A percentile compares a stretch with the other conserved stretches of the same genome.
Conservation (phyloP, 2,888 invertebrate genomes). For the Hydrotaea diabolus region DNA sequence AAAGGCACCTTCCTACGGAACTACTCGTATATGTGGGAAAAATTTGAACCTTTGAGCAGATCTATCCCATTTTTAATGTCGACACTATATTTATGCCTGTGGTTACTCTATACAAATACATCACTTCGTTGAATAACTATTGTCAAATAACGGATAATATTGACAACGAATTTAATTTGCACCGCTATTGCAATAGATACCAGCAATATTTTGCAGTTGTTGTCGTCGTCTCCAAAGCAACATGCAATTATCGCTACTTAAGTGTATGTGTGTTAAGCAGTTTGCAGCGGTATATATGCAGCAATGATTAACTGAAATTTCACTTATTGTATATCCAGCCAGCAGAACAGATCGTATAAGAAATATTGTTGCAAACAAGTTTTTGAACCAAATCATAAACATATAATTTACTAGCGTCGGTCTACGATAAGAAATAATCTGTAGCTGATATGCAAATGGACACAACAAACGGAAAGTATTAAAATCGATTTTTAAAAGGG, state of each 20-base stretch:
- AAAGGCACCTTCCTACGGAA: too few species aligned
- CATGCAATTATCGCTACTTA: neutral
- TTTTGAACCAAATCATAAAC: constrained; percentile 60
- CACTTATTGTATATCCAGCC: constrained; percentile 29
- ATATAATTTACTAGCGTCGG: constrained; percentile 57
- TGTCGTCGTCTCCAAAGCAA: neutral
- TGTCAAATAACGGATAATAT: constrained; percentile 20
- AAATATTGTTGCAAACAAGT: constrained; percentile 52
- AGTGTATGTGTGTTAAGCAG: neutral
- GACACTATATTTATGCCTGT: too few species aligned
- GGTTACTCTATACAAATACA: too few species aligned
- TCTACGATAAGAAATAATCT: neutral
- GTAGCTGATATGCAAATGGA: constrained; percentile 33
- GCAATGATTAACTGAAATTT: constrained; percentile 63
- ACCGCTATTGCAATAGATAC: neutral
- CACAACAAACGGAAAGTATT: too few species aligned
- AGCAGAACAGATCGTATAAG: constrained; percentile 21
- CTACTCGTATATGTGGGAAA: too few species aligned
- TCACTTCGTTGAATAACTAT: too few species aligned
- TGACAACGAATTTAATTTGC: neutral
- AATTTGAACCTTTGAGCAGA: too few species aligned
- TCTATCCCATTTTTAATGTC: too few species aligned
- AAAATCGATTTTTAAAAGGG: too few species aligned
- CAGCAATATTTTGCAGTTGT: neutral
- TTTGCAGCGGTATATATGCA: constrained; percentile 40